Evolutionary conservation across 2,797 vertebrate species (phyloP), one percentile per base, ranked within the genome.

Genomic region (Coregonus sp.): DNA sequence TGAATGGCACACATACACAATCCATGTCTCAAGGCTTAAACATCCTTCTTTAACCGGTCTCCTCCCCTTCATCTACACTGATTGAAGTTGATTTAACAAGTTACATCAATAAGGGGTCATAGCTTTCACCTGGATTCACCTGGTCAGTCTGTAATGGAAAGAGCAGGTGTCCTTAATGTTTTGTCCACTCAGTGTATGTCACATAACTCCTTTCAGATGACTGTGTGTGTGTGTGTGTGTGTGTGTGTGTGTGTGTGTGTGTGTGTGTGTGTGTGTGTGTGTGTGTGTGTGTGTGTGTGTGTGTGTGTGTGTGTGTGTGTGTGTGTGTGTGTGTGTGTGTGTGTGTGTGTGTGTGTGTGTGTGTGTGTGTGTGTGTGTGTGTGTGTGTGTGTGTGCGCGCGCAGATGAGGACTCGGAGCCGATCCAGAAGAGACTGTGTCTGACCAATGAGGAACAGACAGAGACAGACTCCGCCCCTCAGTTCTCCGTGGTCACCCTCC

Each of bases 401-500:
- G 89, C 90, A 85, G 96, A 97, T 75, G 96, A 96, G 70, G 95
- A 95, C 81, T 89, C 84, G 0, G 96, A 96, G 90, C 96, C 96
- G n/a, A 90, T 95, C 4, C 94, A 95, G 87, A 99, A 99, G 91
- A 96, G 96, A n/a, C 92, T 96, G 63, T 95, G 96, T 75, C 90
- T 98, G 79, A 96, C 95, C 61, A 82, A 92, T 70, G 96, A 97
- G 31, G 95, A 96, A 68, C 94, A 93, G 70, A 95, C 95, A 54
- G 92, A 96, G 75, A 90, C 92, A 18, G 95, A 94, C 78, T 80
- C 93, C 31, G 91, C 93, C 33, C 91, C 92, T 0, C 96, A 93
- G 85, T 97, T 98, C 91, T 97, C 97, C 29, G 95, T 98, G 72
- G 96, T 99, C 90, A 95, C 96, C 6, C 92, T 98, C 87, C 98